Base-by-base conservation (phyloP, 2,888 invertebrate species). In the Aromia moschata region DNA sequence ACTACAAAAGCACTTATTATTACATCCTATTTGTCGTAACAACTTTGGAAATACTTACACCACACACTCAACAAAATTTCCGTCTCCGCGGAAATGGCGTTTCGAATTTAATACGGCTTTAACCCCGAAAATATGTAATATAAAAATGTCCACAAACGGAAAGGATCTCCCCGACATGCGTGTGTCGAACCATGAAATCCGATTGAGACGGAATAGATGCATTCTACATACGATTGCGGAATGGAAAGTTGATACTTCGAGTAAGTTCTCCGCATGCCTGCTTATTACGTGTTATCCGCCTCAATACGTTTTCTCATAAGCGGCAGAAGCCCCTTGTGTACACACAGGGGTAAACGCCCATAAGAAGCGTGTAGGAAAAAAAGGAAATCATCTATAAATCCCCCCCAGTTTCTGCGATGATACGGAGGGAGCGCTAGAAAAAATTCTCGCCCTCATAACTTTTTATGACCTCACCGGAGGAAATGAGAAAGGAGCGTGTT, bases 141-240 rank as follows among this genome's bases (percentile, higher is more conserved):
- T 44, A 52, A 58, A 60, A 63, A 60, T 66, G 66, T 59, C 56
- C 58, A 58, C 58, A 51, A 56, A 57, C 44, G 54, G 49, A 60
- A 67, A 64, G 62, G 62, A 59, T 53, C 63, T 25, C 45, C 58
- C 58, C 56, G 56, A 51, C 58, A 62, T 44, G 55, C 37, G 54
- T 56, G 54, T 58, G 61, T 51, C 51, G 63, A 56, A 53, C 60
- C 66, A 60, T 58, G 61, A 68, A 66, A 69, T 69, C 57, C 66
- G 58, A 60, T 64, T 65, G 62, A 56, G 49, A 62, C 56, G 58
- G 46, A 57, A 53, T 61, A 62, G 55, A 65, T 69, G 66, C 66
- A 66, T 69, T 62, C 61, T 54, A 60, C 54, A 61, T 63, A 61
- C 57, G 41, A 63, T 56, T 64, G 56, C 47, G 38, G 44, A 16